phyloP scores from a whole-genome alignment of 2,797 vertebrate genomes.

The Allobates femoralis region DNA sequence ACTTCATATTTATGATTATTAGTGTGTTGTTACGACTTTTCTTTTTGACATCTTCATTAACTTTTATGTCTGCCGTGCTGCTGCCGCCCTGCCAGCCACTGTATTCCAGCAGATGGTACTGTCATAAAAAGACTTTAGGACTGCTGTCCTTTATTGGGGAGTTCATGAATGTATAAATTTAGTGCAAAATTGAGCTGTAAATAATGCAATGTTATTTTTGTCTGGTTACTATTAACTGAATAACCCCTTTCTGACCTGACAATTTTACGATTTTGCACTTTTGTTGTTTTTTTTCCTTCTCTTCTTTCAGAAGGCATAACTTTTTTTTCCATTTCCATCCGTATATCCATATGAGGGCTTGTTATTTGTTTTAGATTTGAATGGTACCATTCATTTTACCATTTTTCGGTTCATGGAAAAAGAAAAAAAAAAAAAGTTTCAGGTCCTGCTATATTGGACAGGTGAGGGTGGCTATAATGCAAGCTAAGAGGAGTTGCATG shows the following conservation, averaged over 20 bases:
- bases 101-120: slow-evolving; percentile 46
- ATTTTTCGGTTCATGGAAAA: too few species aligned
- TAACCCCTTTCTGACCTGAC: not conserved
- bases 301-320: too few species aligned
- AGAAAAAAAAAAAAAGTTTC: too few species aligned
- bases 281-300: too few species aligned
- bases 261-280: too few species aligned
- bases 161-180: slow-evolving; percentile 47
- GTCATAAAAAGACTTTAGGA: slow-evolving; percentile 58
- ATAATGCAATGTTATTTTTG: not conserved
- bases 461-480: too few species aligned
- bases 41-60: slow-evolving; percentile 65
- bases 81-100: slow-evolving; percentile 54
- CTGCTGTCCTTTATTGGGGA: slow-evolving; percentile 30
- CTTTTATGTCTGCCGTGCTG: slow-evolving; percentile 54
- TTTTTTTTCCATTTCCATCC: too few species aligned
- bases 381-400: too few species aligned
- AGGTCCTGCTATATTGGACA: too few species aligned
- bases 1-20: slow-evolving; percentile 58
- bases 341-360: too few species aligned
- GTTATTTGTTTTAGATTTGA: too few species aligned
- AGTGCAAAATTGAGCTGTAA: not conserved
- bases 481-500: too few species aligned
- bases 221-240: not conserved
- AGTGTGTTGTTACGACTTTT: slow-evolving; percentile 63